Conservation (phyloP, 2,888 invertebrate species). For the Heterodera filipjevi region DNA sequence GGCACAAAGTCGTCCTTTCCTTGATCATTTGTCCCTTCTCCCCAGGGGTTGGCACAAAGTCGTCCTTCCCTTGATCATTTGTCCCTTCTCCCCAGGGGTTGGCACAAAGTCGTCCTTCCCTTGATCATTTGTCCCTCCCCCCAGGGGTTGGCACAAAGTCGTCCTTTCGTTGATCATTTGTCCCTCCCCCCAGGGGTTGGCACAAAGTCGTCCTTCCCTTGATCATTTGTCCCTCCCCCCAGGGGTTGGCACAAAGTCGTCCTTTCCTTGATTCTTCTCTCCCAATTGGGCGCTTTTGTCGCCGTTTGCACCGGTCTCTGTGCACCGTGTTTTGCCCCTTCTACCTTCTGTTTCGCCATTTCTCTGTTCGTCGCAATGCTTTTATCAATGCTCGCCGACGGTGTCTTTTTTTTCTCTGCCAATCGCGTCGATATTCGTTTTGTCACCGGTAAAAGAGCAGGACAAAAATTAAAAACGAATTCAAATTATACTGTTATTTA, state of each 20-base stretch:
- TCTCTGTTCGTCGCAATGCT: conserved; percentile 60
- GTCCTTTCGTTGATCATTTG: not conserved
- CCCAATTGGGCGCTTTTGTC: conserved; percentile 56
- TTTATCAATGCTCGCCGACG: conserved; percentile 60
- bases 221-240: not conserved
- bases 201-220: too few relatives aligned
- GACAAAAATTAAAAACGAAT: too few relatives aligned
- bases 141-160: not conserved
- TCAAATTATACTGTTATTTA: too few relatives aligned
- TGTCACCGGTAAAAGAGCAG: conserved; percentile 53
- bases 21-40: not conserved
- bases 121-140: not conserved
- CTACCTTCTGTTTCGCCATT: conserved; percentile 60
- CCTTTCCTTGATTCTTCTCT: conserved; percentile 62
- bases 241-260: conserved; percentile 62
- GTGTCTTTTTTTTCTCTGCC: conserved; percentile 63
- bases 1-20: not conserved
- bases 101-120: not conserved
- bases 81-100: not conserved
- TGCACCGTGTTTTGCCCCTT: conserved; percentile 59
- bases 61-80: too few relatives aligned
- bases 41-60: not conserved
- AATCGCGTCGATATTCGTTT: conserved; percentile 63
- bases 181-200: not conserved
- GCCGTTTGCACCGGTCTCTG: conserved; percentile 62